Evolutionary conservation across 2,113 vertebrate genomes (phyloP).

Genomic region (Mobula birostris): DNA sequence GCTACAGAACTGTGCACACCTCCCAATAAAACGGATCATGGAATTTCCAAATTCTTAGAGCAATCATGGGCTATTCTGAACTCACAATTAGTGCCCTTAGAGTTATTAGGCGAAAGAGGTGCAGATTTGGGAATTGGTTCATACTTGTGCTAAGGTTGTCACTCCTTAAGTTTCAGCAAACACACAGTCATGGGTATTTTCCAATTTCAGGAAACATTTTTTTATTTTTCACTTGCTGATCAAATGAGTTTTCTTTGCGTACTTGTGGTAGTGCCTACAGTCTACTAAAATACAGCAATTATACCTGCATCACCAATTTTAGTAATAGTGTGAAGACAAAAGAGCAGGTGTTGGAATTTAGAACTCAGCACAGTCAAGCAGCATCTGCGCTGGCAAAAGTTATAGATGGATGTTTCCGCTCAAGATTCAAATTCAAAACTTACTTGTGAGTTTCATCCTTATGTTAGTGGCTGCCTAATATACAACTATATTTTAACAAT

Average conservation of each 20-base stretch:
- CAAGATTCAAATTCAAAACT: neutral
- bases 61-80: neutral
- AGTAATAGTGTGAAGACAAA: too few species aligned
- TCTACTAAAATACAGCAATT: neutral
- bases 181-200: neutral
- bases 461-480: neutral
- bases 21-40: neutral
- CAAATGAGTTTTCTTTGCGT: neutral
- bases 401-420: too few species aligned
- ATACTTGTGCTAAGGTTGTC: neutral
- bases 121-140: neutral
- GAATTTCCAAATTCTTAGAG: neutral
- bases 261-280: neutral
- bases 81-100: neutral
- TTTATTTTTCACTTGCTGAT: neutral
- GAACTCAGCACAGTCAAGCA: too few species aligned
- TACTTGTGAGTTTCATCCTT: too few species aligned
- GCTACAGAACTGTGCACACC: neutral
- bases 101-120: neutral
- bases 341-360: too few species aligned
- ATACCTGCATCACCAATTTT: neutral
- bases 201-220: neutral
- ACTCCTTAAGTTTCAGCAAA: neutral
- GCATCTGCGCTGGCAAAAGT: too few species aligned
- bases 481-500: neutral